A percentile compares a stretch with the other conserved stretches of the same genome.
phyloP scores from a whole-genome alignment of 1,140 invertebrate genomes.

The Neotoxoptera formosana region DNA sequence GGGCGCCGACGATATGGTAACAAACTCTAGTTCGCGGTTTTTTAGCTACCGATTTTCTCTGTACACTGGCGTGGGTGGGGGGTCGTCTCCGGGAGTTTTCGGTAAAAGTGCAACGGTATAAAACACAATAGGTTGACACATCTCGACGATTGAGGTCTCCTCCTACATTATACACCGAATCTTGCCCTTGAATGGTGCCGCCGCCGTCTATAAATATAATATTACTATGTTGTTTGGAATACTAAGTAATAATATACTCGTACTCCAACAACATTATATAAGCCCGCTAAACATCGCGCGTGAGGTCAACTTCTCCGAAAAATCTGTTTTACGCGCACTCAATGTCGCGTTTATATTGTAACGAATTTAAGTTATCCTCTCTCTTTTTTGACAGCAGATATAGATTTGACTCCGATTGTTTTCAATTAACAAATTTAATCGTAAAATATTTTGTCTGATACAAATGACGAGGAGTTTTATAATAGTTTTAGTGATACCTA shows the following conservation, averaged over 20 bases:
- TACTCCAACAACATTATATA: slow-evolving; percentile 3
- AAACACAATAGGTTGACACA: neutral
- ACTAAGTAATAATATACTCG: neutral
- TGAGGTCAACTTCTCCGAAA: slow-evolving; percentile 53
- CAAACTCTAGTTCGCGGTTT: neutral
- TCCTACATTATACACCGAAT: neutral
- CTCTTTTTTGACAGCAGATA: neutral
- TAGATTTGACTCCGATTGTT: neutral
- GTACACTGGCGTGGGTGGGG: neutral
- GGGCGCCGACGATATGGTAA: neutral
- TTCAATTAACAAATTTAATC: neutral
- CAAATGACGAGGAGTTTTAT: neutral
- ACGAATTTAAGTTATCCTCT: slow-evolving; percentile 25
- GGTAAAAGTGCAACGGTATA: neutral
- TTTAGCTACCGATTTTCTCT: neutral
- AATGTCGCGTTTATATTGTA: slow-evolving; percentile 24
- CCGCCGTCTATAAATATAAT: neutral
- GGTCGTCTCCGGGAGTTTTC: neutral
- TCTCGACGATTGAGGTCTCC: neutral
- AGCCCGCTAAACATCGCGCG: neutral
- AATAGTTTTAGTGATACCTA: too few species aligned
- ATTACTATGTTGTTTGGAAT: neutral
- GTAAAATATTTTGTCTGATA: neutral
- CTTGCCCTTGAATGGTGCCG: neutral
- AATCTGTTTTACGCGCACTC: neutral